Base-by-base conservation (phyloP, 2,888 invertebrate genomes). In the Serrognathus titanus region DNA sequence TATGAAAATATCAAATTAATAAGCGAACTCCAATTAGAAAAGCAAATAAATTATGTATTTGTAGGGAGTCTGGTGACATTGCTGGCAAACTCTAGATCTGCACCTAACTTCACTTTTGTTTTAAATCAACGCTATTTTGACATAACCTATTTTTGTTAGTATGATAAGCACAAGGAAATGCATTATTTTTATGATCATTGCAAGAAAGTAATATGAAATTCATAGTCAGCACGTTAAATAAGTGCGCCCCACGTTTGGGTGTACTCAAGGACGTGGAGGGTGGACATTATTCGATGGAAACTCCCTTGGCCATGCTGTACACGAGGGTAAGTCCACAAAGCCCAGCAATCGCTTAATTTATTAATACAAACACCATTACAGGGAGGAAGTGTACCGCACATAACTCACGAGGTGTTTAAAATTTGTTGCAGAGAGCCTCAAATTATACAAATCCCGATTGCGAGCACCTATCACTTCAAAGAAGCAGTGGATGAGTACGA, bases 351-450 rank as follows among this genome's bases (percentile, higher is more conserved):
- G 13, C 5, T 8, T 51, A 55, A 53, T 16, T 58, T 48, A 38
- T 37, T n/a, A 31, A 35, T 20, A 43, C 57, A n/a, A 45, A 53
- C 55, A 51, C 41, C 53, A 48, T 68, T 81, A 53, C 75, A 91
- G 88, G 86, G 88, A 65, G 95, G 92, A 46, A 88, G 89, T 75
- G 84, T 94, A 48, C 92, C 93, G 0, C 89, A 93, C 75, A 76
- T 96, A 16, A 90, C 89, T 0, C 83, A 85, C 61, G 92, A 92
- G 77, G 88, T 90, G 0, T 82, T 91, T 51, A 79, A 85, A 63
- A 81, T 84, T 73, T 79, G 91, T 5, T 85, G 84, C 45, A 69
- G 77, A 13, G 82, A 81, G 7, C 81, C 83, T 1, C 84, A 85
- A 57, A 75, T 90, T 1, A 74, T 93, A 13, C 87, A 90, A 74